phyloP scores from a whole-genome alignment of 2,797 vertebrate species.

The Brachyalestes nurse region DNA sequence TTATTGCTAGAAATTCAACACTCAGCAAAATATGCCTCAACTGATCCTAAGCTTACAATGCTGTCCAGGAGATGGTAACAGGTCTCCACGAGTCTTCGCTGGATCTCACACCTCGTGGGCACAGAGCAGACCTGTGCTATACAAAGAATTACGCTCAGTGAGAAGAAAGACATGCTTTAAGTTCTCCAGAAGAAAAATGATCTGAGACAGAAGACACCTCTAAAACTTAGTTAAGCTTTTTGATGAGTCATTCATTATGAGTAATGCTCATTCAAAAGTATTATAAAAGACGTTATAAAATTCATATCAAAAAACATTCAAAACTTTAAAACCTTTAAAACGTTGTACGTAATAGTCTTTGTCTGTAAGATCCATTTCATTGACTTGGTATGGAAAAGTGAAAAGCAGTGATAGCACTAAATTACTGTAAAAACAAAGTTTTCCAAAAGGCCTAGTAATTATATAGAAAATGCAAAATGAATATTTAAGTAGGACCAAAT shows the following conservation, averaged over 20 bases:
- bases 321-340: neutral
- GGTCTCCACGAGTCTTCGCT: conserved; percentile 28
- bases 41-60: conserved; percentile 39
- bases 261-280: neutral
- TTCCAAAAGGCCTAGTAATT: no score
- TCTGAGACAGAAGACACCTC: neutral
- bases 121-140: conserved; percentile 18
- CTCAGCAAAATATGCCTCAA: neutral
- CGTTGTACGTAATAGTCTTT: neutral
- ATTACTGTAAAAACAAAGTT: no score
- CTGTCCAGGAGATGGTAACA: conserved; percentile 30
- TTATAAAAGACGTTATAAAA: neutral
- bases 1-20: neutral
- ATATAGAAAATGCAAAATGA: no score
- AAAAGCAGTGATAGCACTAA: no score
- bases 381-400: no score
- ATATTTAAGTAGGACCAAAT: no score
- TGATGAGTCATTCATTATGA: conserved; percentile 38
- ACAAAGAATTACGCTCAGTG: conserved; percentile 43
- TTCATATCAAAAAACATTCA: no score
- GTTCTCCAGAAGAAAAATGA: conserved; percentile 12
- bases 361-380: neutral
- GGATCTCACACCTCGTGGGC: conserved; percentile 47
- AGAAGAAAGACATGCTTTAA: conserved; percentile 46
- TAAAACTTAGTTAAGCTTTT: neutral